A percentile compares a stretch with the other conserved stretches of the same genome.
phyloP scores from a whole-genome alignment of 2,797 vertebrate genomes.

The Dermochelys coriacea region DNA sequence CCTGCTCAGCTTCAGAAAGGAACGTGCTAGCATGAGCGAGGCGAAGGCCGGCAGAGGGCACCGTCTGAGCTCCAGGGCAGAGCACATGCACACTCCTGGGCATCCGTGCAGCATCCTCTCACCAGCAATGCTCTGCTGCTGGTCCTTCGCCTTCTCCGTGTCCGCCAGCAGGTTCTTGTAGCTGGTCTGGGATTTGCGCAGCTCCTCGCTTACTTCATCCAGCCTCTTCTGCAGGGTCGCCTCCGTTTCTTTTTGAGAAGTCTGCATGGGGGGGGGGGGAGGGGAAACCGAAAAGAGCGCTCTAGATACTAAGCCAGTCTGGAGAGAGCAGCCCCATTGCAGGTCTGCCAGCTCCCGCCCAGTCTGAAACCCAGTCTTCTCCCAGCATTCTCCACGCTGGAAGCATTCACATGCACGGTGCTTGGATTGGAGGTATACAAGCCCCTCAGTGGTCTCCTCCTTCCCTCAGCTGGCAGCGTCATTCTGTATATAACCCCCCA shows the following conservation, averaged over 20 bases:
- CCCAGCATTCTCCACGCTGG: rapidly evolving
- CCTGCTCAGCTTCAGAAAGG: background rate
- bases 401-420: background rate
- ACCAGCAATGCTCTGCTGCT: slow-evolving; percentile 87
- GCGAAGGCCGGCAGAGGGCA: background rate
- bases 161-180: slow-evolving; percentile 85
- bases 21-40: background rate
- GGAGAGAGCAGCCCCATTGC: background rate
- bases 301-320: background rate
- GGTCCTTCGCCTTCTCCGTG: slow-evolving; percentile 86
- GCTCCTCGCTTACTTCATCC: slow-evolving; percentile 91
- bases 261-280: slow-evolving; percentile 82
- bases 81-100: background rate
- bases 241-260: slow-evolving; percentile 86
- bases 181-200: slow-evolving; percentile 86
- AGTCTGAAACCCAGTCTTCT: background rate
- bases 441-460: background rate
- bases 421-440: background rate
- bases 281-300: background rate
- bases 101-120: slow-evolving; percentile 17
- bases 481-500: background rate
- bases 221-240: slow-evolving; percentile 87
- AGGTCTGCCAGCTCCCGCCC: background rate
- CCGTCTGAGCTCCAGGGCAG: background rate
- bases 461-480: background rate